Percentiles rank a stretch among this genome's conserved stretches.
Evolutionary conservation across 2,113 vertebrate species (phyloP).

Genomic region (Microcebus ravelobensis): DNA sequence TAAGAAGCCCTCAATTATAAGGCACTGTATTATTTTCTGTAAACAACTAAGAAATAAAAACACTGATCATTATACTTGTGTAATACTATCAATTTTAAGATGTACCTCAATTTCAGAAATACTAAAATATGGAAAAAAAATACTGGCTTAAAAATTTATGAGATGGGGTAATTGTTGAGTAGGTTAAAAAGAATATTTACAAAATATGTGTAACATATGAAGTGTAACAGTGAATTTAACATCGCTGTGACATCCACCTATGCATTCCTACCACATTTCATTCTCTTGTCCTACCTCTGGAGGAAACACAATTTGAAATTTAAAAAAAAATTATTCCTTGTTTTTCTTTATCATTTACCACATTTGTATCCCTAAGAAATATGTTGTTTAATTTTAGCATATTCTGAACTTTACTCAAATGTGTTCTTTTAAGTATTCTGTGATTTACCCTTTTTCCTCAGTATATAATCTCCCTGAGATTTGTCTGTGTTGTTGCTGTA

Average conservation of each 20-base stretch:
- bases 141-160: neutral
- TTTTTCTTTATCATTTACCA: neutral
- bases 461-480: neutral
- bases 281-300: neutral
- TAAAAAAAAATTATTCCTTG: neutral
- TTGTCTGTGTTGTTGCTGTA: neutral
- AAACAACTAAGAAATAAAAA: slow-evolving; percentile 19
- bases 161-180: neutral
- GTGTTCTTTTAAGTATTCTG: neutral
- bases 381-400: neutral
- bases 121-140: neutral
- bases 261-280: neutral
- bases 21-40: neutral
- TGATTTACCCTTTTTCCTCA: neutral
- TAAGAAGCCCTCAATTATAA: neutral
- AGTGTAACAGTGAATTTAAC: neutral
- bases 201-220: neutral
- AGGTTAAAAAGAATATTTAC: neutral
- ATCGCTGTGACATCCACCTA: neutral
- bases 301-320: neutral
- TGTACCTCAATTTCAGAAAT: neutral
- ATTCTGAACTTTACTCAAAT: slow-evolving; percentile 12
- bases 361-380: neutral
- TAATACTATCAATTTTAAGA: neutral
- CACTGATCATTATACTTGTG: neutral